Evolutionary conservation across 2,888 invertebrate genomes (phyloP), one percentile per base, ranked within the genome.

Genomic region (Nineta flava): DNA sequence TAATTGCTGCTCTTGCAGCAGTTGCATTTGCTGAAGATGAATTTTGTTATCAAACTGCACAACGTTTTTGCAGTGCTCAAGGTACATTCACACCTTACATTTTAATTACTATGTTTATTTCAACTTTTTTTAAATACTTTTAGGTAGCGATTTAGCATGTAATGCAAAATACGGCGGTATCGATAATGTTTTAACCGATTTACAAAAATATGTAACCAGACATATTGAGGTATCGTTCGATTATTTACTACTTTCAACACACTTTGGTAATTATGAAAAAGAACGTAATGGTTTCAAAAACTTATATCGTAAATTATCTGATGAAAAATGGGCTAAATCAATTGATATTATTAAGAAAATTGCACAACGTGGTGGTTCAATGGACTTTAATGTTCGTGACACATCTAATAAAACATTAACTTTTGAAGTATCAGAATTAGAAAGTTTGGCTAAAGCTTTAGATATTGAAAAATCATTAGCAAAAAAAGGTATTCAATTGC

Each of bases 311-410:
- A 76, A 77, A 51, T 65, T 86, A 9, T 83, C 87, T 0, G 87
- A 90, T 57, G 69, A 76, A 10, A 71, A 81, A 5, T 90, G 87
- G 81, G 75, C 77, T 13, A 77, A 83, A 58, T 74, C 77, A 32
- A 78, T 87, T 57, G 77, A 81, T 9, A 59, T 87, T n/a, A 83
- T 87, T 58, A 83, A 88, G 62, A 83, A 83, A 63, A 73, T 87
- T 38, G 74, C 83, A 1, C 75, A 77, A 64, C 80, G 90, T 59
- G 88, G 88, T 63, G 73, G 77, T 55, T 61, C 58, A 40, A 73
- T 75, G 68, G 68, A 77, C 57, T 76, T 80, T 58, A 66, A 67
- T 55, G 62, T 63, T 47, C 65, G 51, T 51, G 59, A 0, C 44
- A 53, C 0, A 57, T 59, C 40, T 38, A 49, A 41, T 38, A 65